phyloP scores from a whole-genome alignment of 2,797 vertebrate species.

The Sebastiscus albofasciatus region DNA sequence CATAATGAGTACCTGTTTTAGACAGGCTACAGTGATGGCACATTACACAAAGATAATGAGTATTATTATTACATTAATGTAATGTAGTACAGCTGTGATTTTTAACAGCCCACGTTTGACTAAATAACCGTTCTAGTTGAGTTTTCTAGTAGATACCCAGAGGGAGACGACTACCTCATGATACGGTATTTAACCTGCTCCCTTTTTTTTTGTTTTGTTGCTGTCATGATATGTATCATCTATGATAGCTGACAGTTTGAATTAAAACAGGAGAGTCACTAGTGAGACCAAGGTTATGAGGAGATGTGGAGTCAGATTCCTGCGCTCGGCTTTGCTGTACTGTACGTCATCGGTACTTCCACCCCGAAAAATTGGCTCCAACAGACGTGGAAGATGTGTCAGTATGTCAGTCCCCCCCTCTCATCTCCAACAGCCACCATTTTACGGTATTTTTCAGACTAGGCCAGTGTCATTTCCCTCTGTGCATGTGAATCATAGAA shows the following conservation, averaged over 20 bases:
- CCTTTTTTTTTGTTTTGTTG: conserved; percentile 25
- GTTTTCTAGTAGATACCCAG: conserved; percentile 49
- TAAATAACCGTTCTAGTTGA: conserved; percentile 19
- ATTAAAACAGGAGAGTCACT: conserved; percentile 46
- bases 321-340: conserved; percentile 61
- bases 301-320: conserved; percentile 49
- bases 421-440: conserved; percentile 52
- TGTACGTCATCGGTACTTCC: conserved; percentile 58
- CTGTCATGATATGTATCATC: conserved; percentile 46
- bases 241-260: conserved; percentile 62
- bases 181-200: conserved; percentile 70
- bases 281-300: conserved; percentile 50
- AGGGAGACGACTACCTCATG: conserved; percentile 75
- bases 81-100: conserved; percentile 36
- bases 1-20: conserved; percentile 41
- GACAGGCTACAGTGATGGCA: conserved; percentile 39
- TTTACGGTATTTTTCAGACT: conserved; percentile 53
- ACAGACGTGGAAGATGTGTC: conserved; percentile 21
- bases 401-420: conserved; percentile 34
- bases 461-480: conserved; percentile 80
- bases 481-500: conserved; percentile 81
- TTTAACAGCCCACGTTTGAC: conserved; percentile 39
- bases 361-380: conserved; percentile 19
- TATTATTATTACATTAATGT: conserved; percentile 57
- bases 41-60: conserved; percentile 57